Conservation (phyloP, 2,888 invertebrate genomes). For the Amblyjoppa fuscipennis region DNA sequence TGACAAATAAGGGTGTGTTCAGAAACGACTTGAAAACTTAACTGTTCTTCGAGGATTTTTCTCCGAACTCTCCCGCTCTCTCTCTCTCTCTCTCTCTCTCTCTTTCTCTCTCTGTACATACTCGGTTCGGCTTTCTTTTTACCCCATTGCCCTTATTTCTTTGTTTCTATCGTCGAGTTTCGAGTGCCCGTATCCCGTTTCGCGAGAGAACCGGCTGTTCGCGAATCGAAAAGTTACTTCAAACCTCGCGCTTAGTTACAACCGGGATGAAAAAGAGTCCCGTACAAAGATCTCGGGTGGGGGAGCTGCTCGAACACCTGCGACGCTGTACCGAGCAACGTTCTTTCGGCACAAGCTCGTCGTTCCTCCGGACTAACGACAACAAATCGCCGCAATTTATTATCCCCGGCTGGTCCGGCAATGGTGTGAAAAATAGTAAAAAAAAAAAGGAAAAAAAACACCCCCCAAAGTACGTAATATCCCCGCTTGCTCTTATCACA, state of each 20-base stretch:
- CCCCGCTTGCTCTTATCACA: neutral
- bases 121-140: conserved; percentile 6
- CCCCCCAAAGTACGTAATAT: neutral
- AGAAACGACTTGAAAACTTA: neutral
- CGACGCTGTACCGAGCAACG: conserved; percentile 57
- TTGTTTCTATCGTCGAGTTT: conserved; percentile 62
- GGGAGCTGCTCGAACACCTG: conserved; percentile 57
- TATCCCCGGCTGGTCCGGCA: conserved; percentile 27
- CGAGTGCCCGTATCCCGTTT: conserved; percentile 2
- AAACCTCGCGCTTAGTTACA: conserved; percentile 39
- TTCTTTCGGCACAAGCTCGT: conserved; percentile 60
- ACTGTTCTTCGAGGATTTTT: neutral
- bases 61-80: neutral
- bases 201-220: conserved; percentile 59
- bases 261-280: conserved; percentile 47
- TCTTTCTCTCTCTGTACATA: neutral
- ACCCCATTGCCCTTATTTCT: conserved; percentile 41
- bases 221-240: conserved; percentile 64
- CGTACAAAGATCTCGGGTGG: conserved; percentile 21
- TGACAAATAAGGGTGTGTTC: neutral
- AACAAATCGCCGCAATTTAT: conserved; percentile 67
- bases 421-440: conserved; percentile 28
- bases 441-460: conserved; percentile 4
- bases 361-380: conserved; percentile 44
- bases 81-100: no score